Evolutionary conservation across 2,113 vertebrate genomes (phyloP), one percentile per base, ranked within the genome.

Genomic region (Lichenostomus cassidix): DNA sequence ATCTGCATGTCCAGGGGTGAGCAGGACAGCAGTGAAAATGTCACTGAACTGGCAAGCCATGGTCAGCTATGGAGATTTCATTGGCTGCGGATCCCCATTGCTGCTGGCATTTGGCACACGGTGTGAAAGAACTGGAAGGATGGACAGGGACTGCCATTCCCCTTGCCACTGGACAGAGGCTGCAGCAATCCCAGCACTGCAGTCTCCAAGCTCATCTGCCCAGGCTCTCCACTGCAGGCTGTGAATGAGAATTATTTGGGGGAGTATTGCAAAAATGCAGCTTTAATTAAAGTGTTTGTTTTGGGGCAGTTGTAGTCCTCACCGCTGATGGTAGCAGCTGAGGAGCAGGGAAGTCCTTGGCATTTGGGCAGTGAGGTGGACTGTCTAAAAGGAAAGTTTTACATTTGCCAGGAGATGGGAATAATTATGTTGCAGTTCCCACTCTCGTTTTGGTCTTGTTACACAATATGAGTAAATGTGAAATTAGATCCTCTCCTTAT

Each of bases 381-480:
- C 67, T 73, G 12, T 27, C 19, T n/a, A 19, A 44, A 80, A 88
- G 63, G 27, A 5, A 86, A 62, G 55, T 74, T 90, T 92, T 37
- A 49, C 74, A 94, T 53, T 71, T 68, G 60, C 80, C 78, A 76
- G 58, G 58, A 84, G 77, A 81, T 78, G 35, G 70, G 84, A 91
- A 56, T 84, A 82, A 84, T 89, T 68, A 50, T 55, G 20, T 85
- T 11, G 5, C 75, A 10, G 62, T 82, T 94, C 74, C 78, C 67
- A 85, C 90, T 90, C 69, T 53, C 33, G 1, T 75, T 96, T 94
- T 85, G 84, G 87, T 94, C 69, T 92, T 46, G 84, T 76, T 87
- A 73, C 62, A 62, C 42, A 49, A 80, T 1, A 0, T 10, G 77
- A 81, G 83, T 21, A 83, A 81, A 77, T 70, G 68, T 76, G 85